phyloP scores from a whole-genome alignment of 1,140 invertebrate genomes.

The Scylla paramamosain region DNA sequence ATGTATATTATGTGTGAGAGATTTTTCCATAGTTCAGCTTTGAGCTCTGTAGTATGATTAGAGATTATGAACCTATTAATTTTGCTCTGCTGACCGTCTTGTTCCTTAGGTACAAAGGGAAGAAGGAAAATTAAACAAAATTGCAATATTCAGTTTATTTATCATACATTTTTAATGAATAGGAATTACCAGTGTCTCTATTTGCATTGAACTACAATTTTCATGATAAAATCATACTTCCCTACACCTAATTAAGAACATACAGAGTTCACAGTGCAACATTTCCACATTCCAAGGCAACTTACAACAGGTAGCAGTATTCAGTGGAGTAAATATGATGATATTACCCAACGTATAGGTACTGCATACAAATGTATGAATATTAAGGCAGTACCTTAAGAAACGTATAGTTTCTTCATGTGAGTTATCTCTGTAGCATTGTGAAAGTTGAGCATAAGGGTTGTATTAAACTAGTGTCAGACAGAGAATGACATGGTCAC shows the following conservation, averaged over 20 bases:
- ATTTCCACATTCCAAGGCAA: conserved; percentile 4
- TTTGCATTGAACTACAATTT: neutral
- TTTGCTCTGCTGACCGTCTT: conserved; percentile 1
- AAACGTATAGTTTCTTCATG: neutral
- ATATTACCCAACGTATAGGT: neutral
- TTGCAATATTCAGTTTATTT: neutral
- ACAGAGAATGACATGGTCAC: neutral
- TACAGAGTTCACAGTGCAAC: neutral
- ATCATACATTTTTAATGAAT: neutral
- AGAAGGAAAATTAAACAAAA: neutral
- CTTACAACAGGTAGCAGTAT: neutral
- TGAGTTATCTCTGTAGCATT: neutral
- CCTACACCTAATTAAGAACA: neutral
- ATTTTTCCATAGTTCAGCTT: neutral
- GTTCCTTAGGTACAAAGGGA: neutral
- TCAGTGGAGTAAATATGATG: neutral
- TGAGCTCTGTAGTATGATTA: neutral
- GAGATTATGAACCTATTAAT: neutral
- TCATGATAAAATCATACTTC: neutral
- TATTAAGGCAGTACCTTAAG: neutral
- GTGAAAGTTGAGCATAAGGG: neutral
- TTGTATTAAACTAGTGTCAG: neutral
- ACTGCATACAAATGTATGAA: neutral
- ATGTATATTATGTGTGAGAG: neutral
- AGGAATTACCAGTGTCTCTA: neutral